Evolutionary conservation across 2,113 vertebrate genomes (phyloP), one percentile per base, ranked within the genome.

Genomic region (Peromyscus leucopus): DNA sequence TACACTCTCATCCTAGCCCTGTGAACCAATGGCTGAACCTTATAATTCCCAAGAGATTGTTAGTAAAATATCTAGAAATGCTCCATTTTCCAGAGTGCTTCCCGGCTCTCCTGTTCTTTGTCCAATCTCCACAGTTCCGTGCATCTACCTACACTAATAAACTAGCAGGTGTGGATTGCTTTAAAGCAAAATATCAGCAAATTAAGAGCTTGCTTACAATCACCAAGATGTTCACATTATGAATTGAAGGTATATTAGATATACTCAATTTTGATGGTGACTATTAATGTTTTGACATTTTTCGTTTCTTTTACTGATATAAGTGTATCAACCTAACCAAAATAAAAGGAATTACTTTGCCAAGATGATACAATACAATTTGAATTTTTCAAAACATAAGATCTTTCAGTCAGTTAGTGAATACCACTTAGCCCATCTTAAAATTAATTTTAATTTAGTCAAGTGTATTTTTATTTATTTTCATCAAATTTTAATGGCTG

Each of bases 391-490:
- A 19, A 75, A 92, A 39, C 26, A 36, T 19, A 51, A 87, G 31
- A 55, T 9, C 46, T 39, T 46, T 55, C 1, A 26, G 10, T 42
- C 0, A 10, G 1, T 69, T 76, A 7, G 72, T 1, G 19, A 65
- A 10, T 1, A 63, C 88, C 8, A 85, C 48, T 88, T 80, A 63
- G 46, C 19, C 33, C 2, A 36, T 46, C 11, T 71, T 86, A 55
- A 85, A 95, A 55, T 76, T 84, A 36, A 67, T 79, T 92, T 91
- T 67, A 89, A 93, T 61, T 61, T 65, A 80, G 8, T 46, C 4
- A 31, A 75, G 51, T 9, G 31, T 16, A 39, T 48, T 92, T 92
- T 72, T 55, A 57, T 48, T 65, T 86, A 74, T 83, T 86, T 67
- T 75, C 5, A 90, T 21, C 51, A 86, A 86, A 82, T 82, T 5